A percentile compares a stretch with the other conserved stretches of the same genome.
These are phyloP conservation scores for Cephus cinctus DNA, from an alignment of 1,140 invertebrate species.

Conservation along the genomic window DNA sequence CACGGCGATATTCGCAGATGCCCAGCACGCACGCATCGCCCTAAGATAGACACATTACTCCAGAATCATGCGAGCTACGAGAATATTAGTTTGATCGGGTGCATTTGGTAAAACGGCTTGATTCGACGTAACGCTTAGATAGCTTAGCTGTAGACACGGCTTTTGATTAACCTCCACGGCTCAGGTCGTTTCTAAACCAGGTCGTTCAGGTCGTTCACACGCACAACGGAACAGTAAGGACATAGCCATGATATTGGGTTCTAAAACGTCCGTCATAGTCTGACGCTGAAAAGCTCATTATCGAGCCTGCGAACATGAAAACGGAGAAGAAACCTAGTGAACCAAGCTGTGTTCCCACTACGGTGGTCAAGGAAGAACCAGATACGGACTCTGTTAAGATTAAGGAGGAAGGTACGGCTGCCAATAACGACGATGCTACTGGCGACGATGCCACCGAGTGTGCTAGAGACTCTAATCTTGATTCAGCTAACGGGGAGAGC, in stretches of 20 bases:
- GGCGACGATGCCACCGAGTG: conserved; percentile 43
- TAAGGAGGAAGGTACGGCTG: conserved; percentile 41
- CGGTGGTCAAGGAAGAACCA: conserved; percentile 48
- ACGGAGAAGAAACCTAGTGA: conserved; percentile 53
- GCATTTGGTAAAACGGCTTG: too few species aligned
- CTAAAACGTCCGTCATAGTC: conserved; percentile 14
- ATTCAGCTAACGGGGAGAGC: conserved; percentile 34
- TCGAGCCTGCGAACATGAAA: conserved; percentile 43
- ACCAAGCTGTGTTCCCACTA: conserved; percentile 41
- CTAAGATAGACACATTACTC: too few species aligned
- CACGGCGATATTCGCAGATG: too few species aligned
- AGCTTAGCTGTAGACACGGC: too few species aligned
- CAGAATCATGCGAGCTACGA: too few species aligned
- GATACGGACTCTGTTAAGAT: conserved; percentile 48
- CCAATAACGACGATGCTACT: conserved; percentile 39
- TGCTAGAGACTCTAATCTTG: conserved; percentile 36
- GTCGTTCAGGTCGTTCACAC: too few species aligned
- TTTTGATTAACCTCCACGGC: too few species aligned
- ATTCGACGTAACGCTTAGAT: too few species aligned
- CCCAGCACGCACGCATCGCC: too few species aligned
- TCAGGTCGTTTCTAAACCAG: too few species aligned
- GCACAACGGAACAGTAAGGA: too few species aligned
- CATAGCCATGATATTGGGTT: conserved; percentile 27
- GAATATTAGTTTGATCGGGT: too few species aligned
- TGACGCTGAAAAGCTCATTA: conserved; percentile 23